phyloP scores from a whole-genome alignment of 2,797 vertebrate species.

The Monodelphis domestica region DNA sequence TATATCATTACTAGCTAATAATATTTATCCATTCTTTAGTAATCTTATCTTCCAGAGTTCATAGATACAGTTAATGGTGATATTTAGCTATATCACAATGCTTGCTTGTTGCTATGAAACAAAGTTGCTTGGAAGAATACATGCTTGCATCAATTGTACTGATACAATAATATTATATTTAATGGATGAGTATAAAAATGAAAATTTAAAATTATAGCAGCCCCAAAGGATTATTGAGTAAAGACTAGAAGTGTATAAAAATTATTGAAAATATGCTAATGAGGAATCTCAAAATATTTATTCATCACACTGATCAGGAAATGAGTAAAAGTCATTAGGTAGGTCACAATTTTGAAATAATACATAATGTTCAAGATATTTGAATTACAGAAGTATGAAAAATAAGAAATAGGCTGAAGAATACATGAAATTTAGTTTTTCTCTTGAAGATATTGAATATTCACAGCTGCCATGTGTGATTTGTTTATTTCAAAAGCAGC shows the following conservation, averaged over 20 bases:
- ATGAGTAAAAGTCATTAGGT: neutral
- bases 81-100: neutral
- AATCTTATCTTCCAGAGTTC: neutral
- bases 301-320: no score
- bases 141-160: neutral
- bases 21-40: neutral
- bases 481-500: neutral
- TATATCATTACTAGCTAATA: neutral
- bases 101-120: neutral
- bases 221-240: no score
- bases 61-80: neutral
- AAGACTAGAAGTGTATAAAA: no score
- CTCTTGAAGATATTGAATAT: neutral
- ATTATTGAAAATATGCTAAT: neutral
- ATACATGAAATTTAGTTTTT: neutral
- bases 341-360: neutral
- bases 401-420: neutral
- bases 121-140: neutral
- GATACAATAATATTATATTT: neutral
- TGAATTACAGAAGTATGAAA: neutral
- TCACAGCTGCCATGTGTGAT: neutral
- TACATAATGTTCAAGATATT: neutral
- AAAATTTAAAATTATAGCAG: neutral
- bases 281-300: neutral
- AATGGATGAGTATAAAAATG: neutral